These are phyloP conservation scores for Teleogryllus occipitalis DNA, from an alignment of 1,140 invertebrate species.

Conservation along the genomic window DNA sequence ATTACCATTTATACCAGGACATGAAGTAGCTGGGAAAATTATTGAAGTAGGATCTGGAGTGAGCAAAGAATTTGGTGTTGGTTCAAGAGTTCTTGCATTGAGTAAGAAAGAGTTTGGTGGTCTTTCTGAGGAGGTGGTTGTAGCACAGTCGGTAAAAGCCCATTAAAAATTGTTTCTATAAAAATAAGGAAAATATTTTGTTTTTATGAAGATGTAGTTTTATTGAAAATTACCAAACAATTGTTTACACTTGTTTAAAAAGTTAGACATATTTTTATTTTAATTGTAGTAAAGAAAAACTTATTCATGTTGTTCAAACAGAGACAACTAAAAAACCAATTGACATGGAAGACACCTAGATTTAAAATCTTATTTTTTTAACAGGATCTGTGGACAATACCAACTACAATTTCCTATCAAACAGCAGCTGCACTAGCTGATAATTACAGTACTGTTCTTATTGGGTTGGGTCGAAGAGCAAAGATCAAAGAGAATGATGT, in stretches of 20 bases:
- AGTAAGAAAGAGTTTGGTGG: slow-evolving; percentile 44
- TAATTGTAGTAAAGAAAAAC: too few species aligned
- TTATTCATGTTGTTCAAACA: too few species aligned
- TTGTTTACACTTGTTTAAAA: too few species aligned
- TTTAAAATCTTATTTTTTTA: not conserved
- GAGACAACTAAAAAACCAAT: too few species aligned
- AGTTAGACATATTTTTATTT: too few species aligned
- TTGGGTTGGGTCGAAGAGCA: slow-evolving; percentile 46
- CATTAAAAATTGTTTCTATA: too few species aligned
- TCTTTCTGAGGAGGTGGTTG: slow-evolving; percentile 45
- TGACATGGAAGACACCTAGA: too few species aligned
- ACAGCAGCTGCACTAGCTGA: slow-evolving; percentile 44
- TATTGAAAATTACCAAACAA: too few species aligned
- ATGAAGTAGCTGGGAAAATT: slow-evolving; percentile 45
- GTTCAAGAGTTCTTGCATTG: slow-evolving; percentile 44
- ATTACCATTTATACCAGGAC: slow-evolving; percentile 46
- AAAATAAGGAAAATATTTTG: too few species aligned
- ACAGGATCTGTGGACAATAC: slow-evolving; percentile 49
- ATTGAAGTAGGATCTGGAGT: slow-evolving; percentile 36
- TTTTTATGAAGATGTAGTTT: too few species aligned
- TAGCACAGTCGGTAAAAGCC: slow-evolving; percentile 37
- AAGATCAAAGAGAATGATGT: slow-evolving; percentile 43
- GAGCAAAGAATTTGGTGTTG: slow-evolving; percentile 33
- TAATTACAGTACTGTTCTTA: slow-evolving; percentile 48
- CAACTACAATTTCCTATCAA: slow-evolving; percentile 38